phyloP scores from a whole-genome alignment of 2,797 vertebrate genomes.

The Phrynocephalus guinanensis region DNA sequence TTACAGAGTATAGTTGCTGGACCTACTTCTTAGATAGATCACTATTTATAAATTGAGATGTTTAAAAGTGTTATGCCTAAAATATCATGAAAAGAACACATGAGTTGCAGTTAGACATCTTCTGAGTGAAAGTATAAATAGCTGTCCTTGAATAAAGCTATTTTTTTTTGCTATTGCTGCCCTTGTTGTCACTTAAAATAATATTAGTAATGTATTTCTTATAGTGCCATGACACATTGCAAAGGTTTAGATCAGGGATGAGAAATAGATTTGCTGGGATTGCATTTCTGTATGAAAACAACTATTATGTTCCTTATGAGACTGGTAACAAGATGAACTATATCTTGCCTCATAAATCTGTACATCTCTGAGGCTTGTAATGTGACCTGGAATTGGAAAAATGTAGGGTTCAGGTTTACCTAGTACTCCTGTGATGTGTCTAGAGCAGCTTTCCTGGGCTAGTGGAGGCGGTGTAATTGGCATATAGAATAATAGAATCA shows the following conservation, averaged over 20 bases:
- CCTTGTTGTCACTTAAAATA: neutral
- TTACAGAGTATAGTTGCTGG: neutral
- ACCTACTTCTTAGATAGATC: neutral
- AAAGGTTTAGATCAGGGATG: neutral
- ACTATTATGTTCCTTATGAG: neutral
- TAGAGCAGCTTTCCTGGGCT: too few relatives aligned
- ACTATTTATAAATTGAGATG: neutral
- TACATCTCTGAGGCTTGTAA: neutral
- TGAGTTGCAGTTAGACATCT: neutral
- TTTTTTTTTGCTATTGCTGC: neutral
- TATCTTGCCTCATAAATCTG: neutral
- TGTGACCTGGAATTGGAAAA: neutral
- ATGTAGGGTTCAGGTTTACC: too few relatives aligned
- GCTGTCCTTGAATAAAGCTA: neutral
- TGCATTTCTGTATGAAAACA: neutral
- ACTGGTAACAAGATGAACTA: neutral
- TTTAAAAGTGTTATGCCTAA: conserved; percentile 1
- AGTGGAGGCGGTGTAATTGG: too few relatives aligned
- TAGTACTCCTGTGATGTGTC: too few relatives aligned
- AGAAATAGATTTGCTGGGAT: neutral
- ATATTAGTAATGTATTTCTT: neutral
- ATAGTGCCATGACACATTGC: neutral
- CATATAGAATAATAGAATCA: too few relatives aligned
- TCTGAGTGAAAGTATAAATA: neutral
- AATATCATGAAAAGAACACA: neutral